These are phyloP conservation scores for Sitta europaea DNA, from an alignment of 2,113 vertebrate genomes.

Conservation along the genomic window DNA sequence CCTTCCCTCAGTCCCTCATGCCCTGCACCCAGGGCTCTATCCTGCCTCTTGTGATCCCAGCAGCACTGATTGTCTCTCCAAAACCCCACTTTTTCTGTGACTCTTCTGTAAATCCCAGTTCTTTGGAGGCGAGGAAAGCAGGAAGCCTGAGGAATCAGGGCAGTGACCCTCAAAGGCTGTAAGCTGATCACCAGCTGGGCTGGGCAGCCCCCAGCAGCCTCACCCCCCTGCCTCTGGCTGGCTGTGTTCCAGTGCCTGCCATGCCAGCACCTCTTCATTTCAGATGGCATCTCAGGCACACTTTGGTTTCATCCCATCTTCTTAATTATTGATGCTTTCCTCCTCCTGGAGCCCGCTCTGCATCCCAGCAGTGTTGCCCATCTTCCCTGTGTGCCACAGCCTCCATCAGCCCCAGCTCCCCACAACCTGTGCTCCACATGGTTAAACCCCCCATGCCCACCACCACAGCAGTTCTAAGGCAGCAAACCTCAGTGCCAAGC, in stretches of 20 bases:
- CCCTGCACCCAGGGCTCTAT: background rate
- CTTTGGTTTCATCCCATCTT: constrained; percentile 29
- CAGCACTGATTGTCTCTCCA: background rate
- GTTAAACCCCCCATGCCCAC: fast-evolving
- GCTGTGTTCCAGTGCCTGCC: background rate
- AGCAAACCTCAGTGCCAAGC: background rate
- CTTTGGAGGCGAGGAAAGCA: background rate
- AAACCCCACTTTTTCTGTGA: background rate
- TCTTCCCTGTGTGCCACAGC: fast-evolving
- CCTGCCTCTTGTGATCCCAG: background rate
- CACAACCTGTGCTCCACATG: fast-evolving
- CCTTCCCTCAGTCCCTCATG: background rate
- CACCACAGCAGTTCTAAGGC: fast-evolving
- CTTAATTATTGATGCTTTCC: constrained; percentile 24
- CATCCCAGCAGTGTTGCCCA: background rate
- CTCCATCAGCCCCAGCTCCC: background rate
- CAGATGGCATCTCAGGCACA: background rate
- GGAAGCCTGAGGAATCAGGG: background rate
- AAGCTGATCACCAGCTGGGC: background rate
- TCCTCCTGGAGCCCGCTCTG: background rate
- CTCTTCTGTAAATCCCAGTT: background rate
- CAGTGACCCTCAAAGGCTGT: background rate
- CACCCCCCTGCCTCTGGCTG: background rate
- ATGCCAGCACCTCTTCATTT: background rate
- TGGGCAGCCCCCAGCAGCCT: background rate